A percentile compares a stretch with the other conserved stretches of the same genome.
Conservation (phyloP, 2,113 vertebrate genomes). For the Otocyon megalotis region DNA sequence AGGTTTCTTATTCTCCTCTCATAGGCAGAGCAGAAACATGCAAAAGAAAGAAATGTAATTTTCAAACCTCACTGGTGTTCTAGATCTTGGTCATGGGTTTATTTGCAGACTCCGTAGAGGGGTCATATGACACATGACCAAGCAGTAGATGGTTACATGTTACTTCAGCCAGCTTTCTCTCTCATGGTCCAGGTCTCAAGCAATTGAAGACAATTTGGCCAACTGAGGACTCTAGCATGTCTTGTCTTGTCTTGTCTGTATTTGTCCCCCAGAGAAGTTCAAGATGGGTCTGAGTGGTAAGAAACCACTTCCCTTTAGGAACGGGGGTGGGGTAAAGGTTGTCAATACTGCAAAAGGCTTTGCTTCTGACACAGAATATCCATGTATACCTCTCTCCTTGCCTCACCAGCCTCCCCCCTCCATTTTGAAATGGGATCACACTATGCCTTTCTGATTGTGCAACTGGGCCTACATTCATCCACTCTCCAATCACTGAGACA, state of each 20-base stretch:
- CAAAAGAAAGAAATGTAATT: not conserved
- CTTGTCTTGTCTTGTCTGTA: not conserved
- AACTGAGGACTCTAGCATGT: not conserved
- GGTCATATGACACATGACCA: not conserved
- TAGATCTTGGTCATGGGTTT: not conserved
- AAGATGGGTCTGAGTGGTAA: not conserved
- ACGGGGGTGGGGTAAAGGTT: not conserved
- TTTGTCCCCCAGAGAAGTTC: not conserved
- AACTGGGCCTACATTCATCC: not conserved
- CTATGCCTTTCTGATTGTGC: not conserved
- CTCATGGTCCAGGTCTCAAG: not conserved
- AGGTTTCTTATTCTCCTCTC: not conserved
- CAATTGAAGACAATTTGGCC: not conserved
- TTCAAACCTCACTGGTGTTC: not conserved
- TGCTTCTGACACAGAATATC: not conserved
- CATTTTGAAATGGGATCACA: not conserved
- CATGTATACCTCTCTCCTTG: not conserved
- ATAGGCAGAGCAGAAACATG: not conserved
- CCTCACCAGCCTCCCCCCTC: accelerated
- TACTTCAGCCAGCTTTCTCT: not conserved
- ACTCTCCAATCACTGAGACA: not conserved
- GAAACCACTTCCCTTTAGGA: not conserved
- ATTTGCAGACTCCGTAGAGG: not conserved
- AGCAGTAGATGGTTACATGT: too few relatives aligned
- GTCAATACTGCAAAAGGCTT: not conserved